These are phyloP conservation scores for Athrips mouffetella DNA, from an alignment of 2,888 invertebrate genomes.

Conservation along the genomic window DNA sequence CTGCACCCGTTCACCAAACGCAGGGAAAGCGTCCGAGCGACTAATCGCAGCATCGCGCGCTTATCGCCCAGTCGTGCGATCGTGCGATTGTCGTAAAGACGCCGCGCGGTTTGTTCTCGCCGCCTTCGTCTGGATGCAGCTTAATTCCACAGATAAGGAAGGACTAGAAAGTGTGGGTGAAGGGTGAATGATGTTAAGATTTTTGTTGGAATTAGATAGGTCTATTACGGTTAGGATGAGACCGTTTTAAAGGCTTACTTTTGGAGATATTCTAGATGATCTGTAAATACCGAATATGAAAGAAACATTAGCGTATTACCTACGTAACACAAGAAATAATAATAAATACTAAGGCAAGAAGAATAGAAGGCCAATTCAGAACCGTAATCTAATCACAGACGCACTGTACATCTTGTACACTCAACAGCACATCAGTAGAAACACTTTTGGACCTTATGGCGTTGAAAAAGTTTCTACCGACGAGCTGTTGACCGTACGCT, in stretches of 20 bases:
- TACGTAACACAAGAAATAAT: no score
- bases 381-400: no score
- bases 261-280: neutral
- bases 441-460: no score
- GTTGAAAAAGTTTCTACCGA: no score
- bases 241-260: neutral
- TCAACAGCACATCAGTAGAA: no score
- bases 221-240: neutral
- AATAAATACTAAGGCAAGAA: no score
- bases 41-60: slow-evolving; percentile 21
- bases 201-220: neutral
- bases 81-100: slow-evolving; percentile 29
- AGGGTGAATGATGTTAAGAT: slow-evolving; percentile 7
- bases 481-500: no score
- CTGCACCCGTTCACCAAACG: slow-evolving; percentile 23
- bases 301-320: no score
- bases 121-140: slow-evolving; percentile 14
- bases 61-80: slow-evolving; percentile 30
- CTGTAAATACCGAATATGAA: neutral
- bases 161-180: slow-evolving; percentile 10
- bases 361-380: no score
- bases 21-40: slow-evolving; percentile 14
- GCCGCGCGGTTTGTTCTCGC: slow-evolving; percentile 29
- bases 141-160: slow-evolving; percentile 14
- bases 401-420: no score